Base-by-base conservation (phyloP, 2,113 vertebrate species). In the Labeo catla region DNA sequence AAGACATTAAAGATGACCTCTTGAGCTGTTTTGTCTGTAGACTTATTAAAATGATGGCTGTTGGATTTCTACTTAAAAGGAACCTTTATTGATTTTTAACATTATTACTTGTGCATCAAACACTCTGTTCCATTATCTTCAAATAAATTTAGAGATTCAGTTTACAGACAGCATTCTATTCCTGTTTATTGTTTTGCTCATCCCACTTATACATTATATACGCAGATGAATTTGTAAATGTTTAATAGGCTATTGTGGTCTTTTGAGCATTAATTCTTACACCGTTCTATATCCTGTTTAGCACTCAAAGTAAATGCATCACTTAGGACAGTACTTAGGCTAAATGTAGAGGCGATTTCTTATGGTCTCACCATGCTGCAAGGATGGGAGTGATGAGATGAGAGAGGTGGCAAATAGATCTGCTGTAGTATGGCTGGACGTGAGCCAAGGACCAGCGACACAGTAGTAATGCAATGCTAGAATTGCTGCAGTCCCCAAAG, bases 401-500 rank as follows among this genome's bases (percentile, higher is more conserved):
- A 36, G 88, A 15, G 10, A 76, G 89, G 54, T 43, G 61, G 45
- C 66, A 90, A 78, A 68, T 0, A 0, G 19, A 39, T 68, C 86
- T 90, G 86, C 85, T 19, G 82, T 90, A 88, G 90, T 45, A 21
- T 72, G 68, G 74, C 84, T 73, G 78, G 61, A 85, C 61, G 50
- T 87, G n/a, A 23, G 83, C 77, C 86, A 90, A 89, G 85, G 83
- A 90, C 85, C 88, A 86, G 87, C 88, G 86, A 68, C 79, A 92
- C 92, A 91, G 85, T 91, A 90, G 91, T 92, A 90, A 57, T 88
- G 87, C 90, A 92, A 93, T 90, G 91, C 61, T 93, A 91, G 85
- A 92, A 85, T 87, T 90, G 85, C 82, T 86, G 90, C 87, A 90
- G 86, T 91, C 87, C 90, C 89, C 72, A 54, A 87, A 83, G 87